Evolutionary conservation across 1,140 invertebrate genomes (phyloP).

Genomic region (Drosophila triauraria): DNA sequence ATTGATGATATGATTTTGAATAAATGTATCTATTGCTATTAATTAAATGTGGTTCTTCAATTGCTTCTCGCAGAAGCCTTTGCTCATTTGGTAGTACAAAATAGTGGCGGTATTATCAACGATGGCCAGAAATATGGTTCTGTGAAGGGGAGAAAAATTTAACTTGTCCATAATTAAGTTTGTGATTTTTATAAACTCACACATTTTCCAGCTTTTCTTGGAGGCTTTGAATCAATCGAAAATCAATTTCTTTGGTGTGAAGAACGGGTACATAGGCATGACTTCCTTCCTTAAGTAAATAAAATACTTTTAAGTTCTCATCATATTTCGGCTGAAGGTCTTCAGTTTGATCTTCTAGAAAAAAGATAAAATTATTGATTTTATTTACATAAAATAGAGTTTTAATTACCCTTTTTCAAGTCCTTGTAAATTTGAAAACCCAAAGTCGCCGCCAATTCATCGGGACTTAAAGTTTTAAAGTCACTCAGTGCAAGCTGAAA

Average conservation of each 20-base stretch:
- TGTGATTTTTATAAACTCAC: background rate
- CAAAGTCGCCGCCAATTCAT: constrained; percentile 40
- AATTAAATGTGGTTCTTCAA: constrained; percentile 13
- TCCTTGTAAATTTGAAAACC: constrained; percentile 56
- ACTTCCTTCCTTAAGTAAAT: constrained; percentile 26
- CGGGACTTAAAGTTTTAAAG: constrained; percentile 24
- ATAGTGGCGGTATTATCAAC: constrained; percentile 66
- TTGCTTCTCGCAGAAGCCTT: constrained; percentile 39
- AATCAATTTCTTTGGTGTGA: constrained; percentile 51
- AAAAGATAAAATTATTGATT: too few species aligned
- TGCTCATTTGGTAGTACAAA: constrained; percentile 61
- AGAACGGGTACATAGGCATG: constrained; percentile 47
- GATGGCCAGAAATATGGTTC: constrained; percentile 49
- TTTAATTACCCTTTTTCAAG: constrained; percentile 48
- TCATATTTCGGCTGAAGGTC: constrained; percentile 46
- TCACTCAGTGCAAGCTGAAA: constrained; percentile 36
- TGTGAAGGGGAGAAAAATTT: background rate
- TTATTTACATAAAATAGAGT: background rate
- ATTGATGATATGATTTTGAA: constrained; percentile 76
- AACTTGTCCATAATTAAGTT: background rate
- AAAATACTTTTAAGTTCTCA: constrained; percentile 39
- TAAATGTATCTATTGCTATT: constrained; percentile 81
- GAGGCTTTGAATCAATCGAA: constrained; percentile 30
- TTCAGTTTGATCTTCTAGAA: constrained; percentile 29
- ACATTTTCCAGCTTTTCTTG: constrained; percentile 39